These are phyloP conservation scores for Pangasius djambal DNA, from an alignment of 2,797 vertebrate species.

Conservation along the genomic window DNA sequence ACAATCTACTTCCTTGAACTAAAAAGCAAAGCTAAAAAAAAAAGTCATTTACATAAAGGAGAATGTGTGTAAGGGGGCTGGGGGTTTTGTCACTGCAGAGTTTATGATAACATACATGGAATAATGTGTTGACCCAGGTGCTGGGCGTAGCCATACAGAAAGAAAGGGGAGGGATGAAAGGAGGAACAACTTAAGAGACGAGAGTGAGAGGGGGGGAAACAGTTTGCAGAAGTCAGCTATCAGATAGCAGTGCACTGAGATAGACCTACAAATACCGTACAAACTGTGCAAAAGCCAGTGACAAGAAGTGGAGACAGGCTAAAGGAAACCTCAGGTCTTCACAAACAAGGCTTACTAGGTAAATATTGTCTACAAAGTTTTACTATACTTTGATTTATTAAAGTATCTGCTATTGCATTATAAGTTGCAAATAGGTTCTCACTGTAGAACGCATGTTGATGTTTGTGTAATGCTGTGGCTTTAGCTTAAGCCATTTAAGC, in stretches of 20 bases:
- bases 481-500: neutral
- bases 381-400: neutral
- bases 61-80: neutral
- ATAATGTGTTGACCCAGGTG: neutral
- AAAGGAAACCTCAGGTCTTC: neutral
- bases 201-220: neutral
- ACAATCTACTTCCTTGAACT: slow-evolving; percentile 29
- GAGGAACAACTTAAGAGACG: neutral
- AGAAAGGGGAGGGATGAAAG: neutral
- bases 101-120: no score
- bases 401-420: neutral
- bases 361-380: neutral
- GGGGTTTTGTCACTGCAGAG: neutral
- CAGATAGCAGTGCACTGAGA: neutral
- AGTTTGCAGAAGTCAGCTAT: neutral
- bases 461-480: neutral
- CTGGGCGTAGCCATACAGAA: neutral
- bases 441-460: neutral
- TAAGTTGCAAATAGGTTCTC: neutral
- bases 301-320: neutral
- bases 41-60: slow-evolving; percentile 35
- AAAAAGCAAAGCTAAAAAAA: neutral
- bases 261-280: neutral
- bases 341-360: neutral
- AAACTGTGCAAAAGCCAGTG: neutral